A percentile compares a stretch with the other conserved stretches of the same genome.
Conservation (phyloP, 2,797 vertebrate genomes). For the Galago senegalensis region DNA sequence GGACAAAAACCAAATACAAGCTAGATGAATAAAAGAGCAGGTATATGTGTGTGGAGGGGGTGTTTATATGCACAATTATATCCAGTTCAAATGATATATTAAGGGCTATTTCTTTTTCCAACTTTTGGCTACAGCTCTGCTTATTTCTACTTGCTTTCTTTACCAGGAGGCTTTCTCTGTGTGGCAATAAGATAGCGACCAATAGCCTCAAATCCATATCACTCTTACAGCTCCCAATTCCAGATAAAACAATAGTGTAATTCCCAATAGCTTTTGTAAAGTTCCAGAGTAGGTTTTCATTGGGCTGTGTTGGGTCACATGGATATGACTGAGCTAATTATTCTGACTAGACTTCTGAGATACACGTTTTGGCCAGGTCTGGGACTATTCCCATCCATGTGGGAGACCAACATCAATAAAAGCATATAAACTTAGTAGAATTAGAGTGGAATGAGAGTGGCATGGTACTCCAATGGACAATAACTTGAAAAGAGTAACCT, state of each 20-base stretch:
- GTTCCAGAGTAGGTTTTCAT: slow-evolving; percentile 18
- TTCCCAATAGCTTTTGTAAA: slow-evolving; percentile 6
- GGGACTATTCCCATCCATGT: background rate
- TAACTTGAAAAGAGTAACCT: background rate
- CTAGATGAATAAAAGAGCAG: background rate
- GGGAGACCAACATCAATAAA: background rate
- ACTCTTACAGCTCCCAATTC: background rate
- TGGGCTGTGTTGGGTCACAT: background rate
- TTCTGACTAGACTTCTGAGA: background rate
- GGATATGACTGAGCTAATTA: background rate
- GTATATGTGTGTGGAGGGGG: no score
- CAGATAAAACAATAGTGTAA: slow-evolving; percentile 16
- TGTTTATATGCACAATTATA: background rate
- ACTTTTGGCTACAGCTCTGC: background rate
- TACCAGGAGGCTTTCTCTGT: background rate
- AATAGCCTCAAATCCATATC: background rate
- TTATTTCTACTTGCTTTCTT: background rate
- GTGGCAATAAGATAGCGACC: background rate
- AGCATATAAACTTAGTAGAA: background rate
- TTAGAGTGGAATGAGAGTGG: background rate
- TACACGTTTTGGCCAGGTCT: background rate
- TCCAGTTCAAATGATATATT: slow-evolving; percentile 35
- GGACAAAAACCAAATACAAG: background rate
- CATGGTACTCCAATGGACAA: background rate
- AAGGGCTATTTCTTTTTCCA: background rate